These are phyloP conservation scores for Nesidiocoris tenuis DNA, from an alignment of 2,888 invertebrate genomes.

Conservation along the genomic window DNA sequence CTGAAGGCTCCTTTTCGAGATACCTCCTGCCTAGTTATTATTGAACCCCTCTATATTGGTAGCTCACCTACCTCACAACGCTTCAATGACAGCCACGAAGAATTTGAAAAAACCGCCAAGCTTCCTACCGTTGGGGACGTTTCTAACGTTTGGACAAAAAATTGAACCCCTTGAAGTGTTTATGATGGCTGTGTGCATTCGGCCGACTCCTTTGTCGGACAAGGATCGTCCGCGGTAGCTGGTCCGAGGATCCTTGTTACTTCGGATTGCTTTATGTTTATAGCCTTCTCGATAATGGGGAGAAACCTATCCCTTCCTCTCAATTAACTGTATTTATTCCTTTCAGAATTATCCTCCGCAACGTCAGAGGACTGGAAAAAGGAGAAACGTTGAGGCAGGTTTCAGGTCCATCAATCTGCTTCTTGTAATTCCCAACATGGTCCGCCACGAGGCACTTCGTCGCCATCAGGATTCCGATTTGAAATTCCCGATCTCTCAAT, in stretches of 20 bases:
- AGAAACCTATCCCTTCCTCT: neutral
- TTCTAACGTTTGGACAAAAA: neutral
- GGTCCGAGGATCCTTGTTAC: neutral
- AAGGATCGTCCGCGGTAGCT: neutral
- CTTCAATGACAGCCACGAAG: neutral
- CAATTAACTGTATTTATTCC: neutral
- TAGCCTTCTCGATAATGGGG: neutral
- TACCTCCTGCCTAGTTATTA: no score
- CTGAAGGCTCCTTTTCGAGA: no score
- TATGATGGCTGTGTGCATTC: neutral
- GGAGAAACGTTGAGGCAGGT: neutral
- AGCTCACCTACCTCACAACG: no score
- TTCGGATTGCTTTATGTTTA: neutral
- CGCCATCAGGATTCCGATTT: no score
- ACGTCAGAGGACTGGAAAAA: neutral
- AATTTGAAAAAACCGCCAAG: neutral
- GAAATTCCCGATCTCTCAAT: no score
- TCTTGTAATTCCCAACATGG: neutral
- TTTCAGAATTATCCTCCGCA: neutral
- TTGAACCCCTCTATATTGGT: no score
- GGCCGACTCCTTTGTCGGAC: neutral
- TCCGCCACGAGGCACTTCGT: neutral
- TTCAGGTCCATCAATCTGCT: neutral
- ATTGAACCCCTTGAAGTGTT: neutral
- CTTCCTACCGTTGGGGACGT: neutral